These are phyloP conservation scores for Acrocephalus scirpaceus DNA, from an alignment of 2,797 vertebrate species.

Conservation along the genomic window DNA sequence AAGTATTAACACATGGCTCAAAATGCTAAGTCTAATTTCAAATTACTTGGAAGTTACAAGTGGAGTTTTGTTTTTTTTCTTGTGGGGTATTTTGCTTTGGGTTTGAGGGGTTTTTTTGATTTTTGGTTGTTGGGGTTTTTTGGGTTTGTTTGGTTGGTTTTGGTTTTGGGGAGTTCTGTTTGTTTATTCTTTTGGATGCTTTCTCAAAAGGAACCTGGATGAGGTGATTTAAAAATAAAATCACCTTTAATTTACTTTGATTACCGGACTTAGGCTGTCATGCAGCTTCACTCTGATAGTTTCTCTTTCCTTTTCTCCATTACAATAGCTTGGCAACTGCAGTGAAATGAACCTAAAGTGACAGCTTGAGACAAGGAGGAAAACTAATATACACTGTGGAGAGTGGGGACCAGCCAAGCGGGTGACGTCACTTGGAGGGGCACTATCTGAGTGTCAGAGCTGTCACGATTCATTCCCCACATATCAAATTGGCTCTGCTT, in stretches of 20 bases:
- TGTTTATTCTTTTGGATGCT: not conserved
- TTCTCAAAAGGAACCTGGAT: not conserved
- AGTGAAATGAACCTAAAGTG: conserved; percentile 55
- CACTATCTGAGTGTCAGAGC: conserved; percentile 12
- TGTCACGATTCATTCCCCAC: not conserved
- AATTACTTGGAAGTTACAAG: not conserved
- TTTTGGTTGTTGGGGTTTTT: not conserved
- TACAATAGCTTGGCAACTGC: conserved; percentile 36
- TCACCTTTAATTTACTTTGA: conserved; percentile 36
- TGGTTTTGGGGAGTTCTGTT: not conserved
- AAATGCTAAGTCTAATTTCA: not conserved
- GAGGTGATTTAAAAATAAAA: conserved; percentile 27
- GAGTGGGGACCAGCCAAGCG: not conserved
- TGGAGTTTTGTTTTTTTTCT: not conserved
- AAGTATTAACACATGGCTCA: not conserved
- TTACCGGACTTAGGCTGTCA: conserved; percentile 14
- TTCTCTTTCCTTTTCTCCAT: not conserved
- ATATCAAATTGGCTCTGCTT: conserved; percentile 19
- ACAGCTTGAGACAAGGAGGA: conserved; percentile 30
- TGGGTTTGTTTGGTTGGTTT: not conserved
- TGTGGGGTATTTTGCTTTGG: not conserved
- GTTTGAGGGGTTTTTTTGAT: fast-evolving
- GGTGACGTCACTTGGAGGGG: conserved; percentile 36
- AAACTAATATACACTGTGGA: conserved; percentile 43
- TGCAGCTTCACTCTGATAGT: conserved; percentile 8